phyloP scores from a whole-genome alignment of 2,797 vertebrate genomes.

The Rousettus madagascariensis region DNA sequence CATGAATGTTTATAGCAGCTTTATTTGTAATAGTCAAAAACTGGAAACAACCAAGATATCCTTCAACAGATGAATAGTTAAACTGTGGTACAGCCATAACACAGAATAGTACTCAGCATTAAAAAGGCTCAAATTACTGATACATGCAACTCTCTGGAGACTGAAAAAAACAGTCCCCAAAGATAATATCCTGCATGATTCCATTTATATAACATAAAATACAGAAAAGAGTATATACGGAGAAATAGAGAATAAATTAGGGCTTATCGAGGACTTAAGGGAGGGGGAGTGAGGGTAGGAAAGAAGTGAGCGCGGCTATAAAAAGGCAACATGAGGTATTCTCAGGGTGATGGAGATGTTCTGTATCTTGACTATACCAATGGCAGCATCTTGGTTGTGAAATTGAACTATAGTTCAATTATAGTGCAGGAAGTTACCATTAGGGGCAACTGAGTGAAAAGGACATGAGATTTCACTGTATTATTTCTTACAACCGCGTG shows the following conservation, averaged over 20 bases:
- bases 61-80: neutral
- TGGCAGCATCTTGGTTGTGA: neutral
- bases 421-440: neutral
- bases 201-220: neutral
- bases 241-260: neutral
- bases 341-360: neutral
- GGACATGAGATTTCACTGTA: neutral
- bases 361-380: neutral
- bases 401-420: neutral
- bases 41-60: neutral
- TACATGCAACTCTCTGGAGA: neutral
- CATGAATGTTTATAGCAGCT: neutral
- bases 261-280: neutral
- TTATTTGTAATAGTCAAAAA: neutral
- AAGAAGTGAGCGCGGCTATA: neutral
- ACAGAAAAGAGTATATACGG: neutral
- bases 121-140: neutral
- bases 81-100: neutral
- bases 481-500: neutral
- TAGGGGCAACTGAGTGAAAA: neutral
- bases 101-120: neutral
- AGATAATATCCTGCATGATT: neutral
- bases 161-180: neutral
- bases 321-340: neutral
- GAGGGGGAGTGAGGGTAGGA: neutral